A percentile compares a stretch with the other conserved stretches of the same genome.
These are phyloP conservation scores for Saccostrea glomerata DNA, from an alignment of 1,140 invertebrate genomes.

Conservation along the genomic window DNA sequence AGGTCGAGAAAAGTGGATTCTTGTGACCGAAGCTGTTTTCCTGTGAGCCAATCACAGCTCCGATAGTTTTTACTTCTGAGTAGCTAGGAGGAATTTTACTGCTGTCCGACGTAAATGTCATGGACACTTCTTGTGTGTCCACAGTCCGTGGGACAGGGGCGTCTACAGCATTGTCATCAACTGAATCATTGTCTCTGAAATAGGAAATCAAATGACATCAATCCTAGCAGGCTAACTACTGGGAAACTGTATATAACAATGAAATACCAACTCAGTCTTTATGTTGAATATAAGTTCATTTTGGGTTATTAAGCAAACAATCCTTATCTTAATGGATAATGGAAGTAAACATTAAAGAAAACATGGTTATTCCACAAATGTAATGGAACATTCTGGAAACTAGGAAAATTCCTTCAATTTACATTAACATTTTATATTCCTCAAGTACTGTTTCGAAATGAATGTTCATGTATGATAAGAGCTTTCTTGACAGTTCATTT, in stretches of 20 bases:
- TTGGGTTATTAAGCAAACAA: too few species aligned
- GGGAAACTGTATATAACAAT: neutral
- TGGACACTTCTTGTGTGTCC: constrained; percentile 21
- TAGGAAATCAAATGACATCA: neutral
- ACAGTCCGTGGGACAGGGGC: neutral
- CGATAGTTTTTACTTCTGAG: neutral
- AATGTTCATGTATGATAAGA: too few species aligned
- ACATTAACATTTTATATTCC: too few species aligned
- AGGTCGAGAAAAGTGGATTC: neutral
- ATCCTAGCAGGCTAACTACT: too few species aligned
- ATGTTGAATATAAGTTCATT: too few species aligned
- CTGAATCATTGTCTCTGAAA: constrained; percentile 14
- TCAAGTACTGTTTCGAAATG: too few species aligned
- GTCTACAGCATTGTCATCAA: constrained; percentile 3
- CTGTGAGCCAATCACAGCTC: neutral
- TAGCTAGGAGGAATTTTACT: neutral
- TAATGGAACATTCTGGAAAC: too few species aligned
- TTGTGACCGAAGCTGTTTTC: constrained; percentile 7
- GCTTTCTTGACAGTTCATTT: too few species aligned
- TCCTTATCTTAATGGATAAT: too few species aligned
- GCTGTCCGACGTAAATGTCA: neutral
- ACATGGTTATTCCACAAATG: too few species aligned
- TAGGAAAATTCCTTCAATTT: too few species aligned
- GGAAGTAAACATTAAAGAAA: too few species aligned
- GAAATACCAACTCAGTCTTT: neutral